Percentiles rank a stretch among this genome's conserved stretches.
These are phyloP conservation scores for Caiman crocodilus DNA, from an alignment of 2,797 vertebrate genomes.

Conservation along the genomic window DNA sequence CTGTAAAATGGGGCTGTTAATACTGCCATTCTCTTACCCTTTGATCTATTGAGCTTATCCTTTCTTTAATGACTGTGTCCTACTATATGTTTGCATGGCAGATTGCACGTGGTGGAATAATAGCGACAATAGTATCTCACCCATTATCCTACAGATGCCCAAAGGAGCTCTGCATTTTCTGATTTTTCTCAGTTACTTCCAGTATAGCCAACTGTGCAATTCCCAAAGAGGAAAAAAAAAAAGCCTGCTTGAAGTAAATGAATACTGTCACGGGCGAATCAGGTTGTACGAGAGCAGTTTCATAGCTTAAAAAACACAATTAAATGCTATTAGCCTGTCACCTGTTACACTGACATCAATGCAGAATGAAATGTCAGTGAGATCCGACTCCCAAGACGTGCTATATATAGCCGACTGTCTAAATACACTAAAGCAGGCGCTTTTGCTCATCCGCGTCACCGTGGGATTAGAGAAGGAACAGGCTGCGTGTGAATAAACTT, in stretches of 20 bases:
- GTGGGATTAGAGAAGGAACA: not conserved
- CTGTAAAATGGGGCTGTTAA: not conserved
- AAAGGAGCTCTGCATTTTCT: not conserved
- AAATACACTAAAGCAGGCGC: fast-evolving
- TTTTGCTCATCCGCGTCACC: not conserved
- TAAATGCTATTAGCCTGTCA: not conserved
- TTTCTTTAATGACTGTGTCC: not conserved
- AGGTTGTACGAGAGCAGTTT: not conserved
- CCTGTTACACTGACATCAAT: not conserved
- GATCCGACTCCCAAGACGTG: not conserved
- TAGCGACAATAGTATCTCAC: too few species aligned
- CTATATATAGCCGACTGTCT: not conserved
- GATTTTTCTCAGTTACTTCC: not conserved
- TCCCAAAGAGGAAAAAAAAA: not conserved
- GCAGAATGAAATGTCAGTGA: not conserved
- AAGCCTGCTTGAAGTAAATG: not conserved
- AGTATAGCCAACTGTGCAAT: not conserved
- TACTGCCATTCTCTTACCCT: not conserved
- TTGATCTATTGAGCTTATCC: not conserved
- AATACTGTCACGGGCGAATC: not conserved
- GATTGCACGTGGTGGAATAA: too few species aligned
- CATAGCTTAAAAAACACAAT: not conserved
- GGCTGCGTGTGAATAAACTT: not conserved
- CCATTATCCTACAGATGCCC: not conserved
- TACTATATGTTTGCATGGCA: not conserved